Base-by-base conservation (phyloP, 2,113 vertebrate genomes). In the Holacanthus passer region DNA sequence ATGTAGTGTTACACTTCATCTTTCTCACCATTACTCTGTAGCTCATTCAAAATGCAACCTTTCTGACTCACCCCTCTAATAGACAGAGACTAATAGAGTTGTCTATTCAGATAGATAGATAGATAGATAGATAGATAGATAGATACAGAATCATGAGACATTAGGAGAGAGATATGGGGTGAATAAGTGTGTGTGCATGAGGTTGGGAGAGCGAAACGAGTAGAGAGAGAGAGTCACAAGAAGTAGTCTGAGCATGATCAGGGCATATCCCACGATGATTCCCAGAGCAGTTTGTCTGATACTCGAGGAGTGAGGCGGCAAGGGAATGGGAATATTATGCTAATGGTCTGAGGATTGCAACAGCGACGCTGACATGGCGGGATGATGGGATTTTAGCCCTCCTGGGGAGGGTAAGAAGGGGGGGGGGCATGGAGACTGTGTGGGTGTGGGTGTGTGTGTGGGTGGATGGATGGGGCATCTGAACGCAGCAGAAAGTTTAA, bases 281-380 rank as follows among this genome's bases (percentile, higher is more conserved):
- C 83, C 86, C 37, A 12, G 53, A 73, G 79, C 81, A 77, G 75
- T 93, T 82, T 53, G 88, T 89, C 78, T 87, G 82, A 82, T 70
- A 59, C 58, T 11, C 32, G 32, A 80, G 74, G 82, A 89, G 84
- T 79, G 85, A 84, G 89, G 84, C 77, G 22, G 87, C 78, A 77
- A 73, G 82, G 88, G 88, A 91, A 92, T 90, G 84, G 89, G 89
- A 92, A 91, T 88, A 93, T 93, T 91, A 92, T 93, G 89, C 82
- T 91, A 94, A 93, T 93, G 68, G 31, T 0, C 10, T 43, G 55
- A 86, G 82, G 73, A 67, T 65, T 74, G 80, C 78, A 79, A 87
- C 74, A 45, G 73, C 35, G 71, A 68, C 35, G 41, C 83, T 85
- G 89, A 91, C 92, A 85, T 53, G 63, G 90, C 88, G 81, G 84